phyloP scores from a whole-genome alignment of 2,113 vertebrate species.

The Heloderma charlesbogerti region DNA sequence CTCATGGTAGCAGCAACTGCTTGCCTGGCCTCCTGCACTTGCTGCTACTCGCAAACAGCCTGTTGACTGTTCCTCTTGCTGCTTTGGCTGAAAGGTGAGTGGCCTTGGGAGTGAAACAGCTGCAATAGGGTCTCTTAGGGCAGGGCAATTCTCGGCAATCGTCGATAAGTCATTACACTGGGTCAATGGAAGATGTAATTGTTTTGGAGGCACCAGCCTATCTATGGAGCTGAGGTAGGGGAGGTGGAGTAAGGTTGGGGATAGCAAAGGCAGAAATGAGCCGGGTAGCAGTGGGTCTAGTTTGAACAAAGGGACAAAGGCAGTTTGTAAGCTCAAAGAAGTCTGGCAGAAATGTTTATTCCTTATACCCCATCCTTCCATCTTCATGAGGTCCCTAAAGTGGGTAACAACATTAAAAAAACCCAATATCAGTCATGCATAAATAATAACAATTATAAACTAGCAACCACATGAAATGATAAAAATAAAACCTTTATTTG shows the following conservation, averaged over 20 bases:
- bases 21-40: too few species aligned
- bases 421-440: background rate
- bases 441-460: background rate
- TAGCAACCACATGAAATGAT: background rate
- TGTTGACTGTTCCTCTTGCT: too few species aligned
- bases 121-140: too few species aligned
- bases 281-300: background rate
- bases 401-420: background rate
- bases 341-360: background rate
- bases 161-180: too few species aligned
- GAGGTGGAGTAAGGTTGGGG: background rate
- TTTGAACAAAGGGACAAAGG: background rate
- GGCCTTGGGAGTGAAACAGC: too few species aligned
- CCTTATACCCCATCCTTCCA: background rate
- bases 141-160: too few species aligned
- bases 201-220: background rate
- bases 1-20: too few species aligned
- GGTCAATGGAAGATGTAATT: background rate
- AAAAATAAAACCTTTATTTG: background rate
- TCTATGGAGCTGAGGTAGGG: background rate
- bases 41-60: too few species aligned
- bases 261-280: too few species aligned
- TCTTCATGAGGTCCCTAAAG: background rate
- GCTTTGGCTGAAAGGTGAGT: too few species aligned
- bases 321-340: background rate